Evolutionary conservation across 2,888 invertebrate genomes (phyloP), one percentile per base, ranked within the genome.

Genomic region (Itoplectis maculator): DNA sequence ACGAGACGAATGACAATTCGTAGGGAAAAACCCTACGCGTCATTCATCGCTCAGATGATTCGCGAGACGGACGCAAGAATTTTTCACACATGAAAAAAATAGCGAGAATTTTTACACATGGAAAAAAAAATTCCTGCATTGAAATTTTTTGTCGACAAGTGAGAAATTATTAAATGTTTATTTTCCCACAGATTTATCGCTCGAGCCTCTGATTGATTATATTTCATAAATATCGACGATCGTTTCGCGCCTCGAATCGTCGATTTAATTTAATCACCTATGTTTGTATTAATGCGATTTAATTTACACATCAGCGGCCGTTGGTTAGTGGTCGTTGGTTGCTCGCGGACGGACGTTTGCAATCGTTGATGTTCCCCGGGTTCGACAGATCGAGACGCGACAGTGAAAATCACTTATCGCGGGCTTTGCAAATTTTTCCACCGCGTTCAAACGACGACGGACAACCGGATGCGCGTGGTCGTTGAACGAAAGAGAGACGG

Each of bases 1-100:
- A 75, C n/a, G 74, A 35, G 54, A 35, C 3, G 66, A 75, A 75
- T 75, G 66, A 13, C 42, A 75, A 51, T 66, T 42, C 40, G 13
- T 15, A 23, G 56, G 56, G 56, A 47, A 75, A 56, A 59, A 35
- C 45, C 56, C 56, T 29, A 35, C 29, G 15, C 49, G 66, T 66
- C 47, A 66, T 4, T 7, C 29, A n/a, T 3, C 29, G 29, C n/a
- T n/a, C n/a, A n/a, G 35, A 15, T 15, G n/a, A 59, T 35, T 35
- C 15, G 15, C n/a, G 35, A 59, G 0, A 7, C 51, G 0, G 8
- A 56, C 23, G n/a, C 13, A 15, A 54, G 8, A 54, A 54, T 54
- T 23, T 54, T 15, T 54, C 23, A 23, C 51, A 49, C n/a, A 13
- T 8, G 29, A 29, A 29, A 29, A 29, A 29, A 29, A 29, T 29